phyloP scores from a whole-genome alignment of 2,888 invertebrate genomes.

The Neria commutata region DNA sequence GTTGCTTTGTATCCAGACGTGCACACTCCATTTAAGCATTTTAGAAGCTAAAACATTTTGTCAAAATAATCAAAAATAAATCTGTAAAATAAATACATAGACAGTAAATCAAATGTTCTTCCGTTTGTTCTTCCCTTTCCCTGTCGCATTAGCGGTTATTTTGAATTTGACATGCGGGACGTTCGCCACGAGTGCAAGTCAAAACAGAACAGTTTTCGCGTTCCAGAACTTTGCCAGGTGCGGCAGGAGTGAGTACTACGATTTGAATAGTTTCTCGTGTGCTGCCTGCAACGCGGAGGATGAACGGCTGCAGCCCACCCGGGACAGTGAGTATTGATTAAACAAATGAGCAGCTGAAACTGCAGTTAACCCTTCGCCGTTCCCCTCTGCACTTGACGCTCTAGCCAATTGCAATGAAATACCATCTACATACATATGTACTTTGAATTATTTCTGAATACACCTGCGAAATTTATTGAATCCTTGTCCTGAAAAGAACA shows the following conservation, averaged over 20 bases:
- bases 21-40: not conserved
- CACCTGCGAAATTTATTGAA: no score
- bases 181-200: no score
- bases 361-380: not conserved
- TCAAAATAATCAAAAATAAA: not conserved
- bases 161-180: conserved; percentile 22
- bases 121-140: conserved; percentile 35
- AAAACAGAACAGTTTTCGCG: conserved; percentile 35
- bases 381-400: no score
- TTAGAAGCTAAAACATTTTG: conserved; percentile 16
- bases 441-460: no score
- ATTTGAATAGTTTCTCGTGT: conserved; percentile 63
- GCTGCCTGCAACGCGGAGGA: conserved; percentile 56
- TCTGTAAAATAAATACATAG: conserved; percentile 23
- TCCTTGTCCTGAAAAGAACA: no score
- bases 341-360: conserved; percentile 28
- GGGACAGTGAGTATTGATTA: conserved; percentile 52
- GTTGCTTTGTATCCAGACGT: no score
- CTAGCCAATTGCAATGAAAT: no score
- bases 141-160: conserved; percentile 26
- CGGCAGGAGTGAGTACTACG: conserved; percentile 63
- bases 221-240: conserved; percentile 53
- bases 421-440: no score
- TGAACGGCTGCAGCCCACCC: conserved; percentile 41
- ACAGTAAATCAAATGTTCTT: conserved; percentile 35